These are phyloP conservation scores for Recurvirostra avosetta DNA, from an alignment of 2,113 vertebrate genomes.

Conservation along the genomic window DNA sequence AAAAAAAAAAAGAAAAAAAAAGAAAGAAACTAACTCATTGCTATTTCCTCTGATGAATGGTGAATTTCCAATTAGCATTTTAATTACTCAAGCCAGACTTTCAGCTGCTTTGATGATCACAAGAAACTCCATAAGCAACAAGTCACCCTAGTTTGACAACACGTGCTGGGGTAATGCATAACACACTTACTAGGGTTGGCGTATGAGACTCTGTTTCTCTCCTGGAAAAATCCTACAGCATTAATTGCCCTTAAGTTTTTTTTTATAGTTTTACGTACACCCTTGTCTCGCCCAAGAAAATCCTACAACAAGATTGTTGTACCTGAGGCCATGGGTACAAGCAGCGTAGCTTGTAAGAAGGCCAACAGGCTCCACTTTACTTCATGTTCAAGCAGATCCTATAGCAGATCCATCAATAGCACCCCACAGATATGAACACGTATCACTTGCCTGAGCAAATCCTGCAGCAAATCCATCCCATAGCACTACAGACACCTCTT, in stretches of 20 bases:
- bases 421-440: background rate
- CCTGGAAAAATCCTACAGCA: background rate
- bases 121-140: conserved; percentile 51
- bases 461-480: background rate
- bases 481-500: background rate
- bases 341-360: background rate
- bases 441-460: background rate
- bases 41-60: conserved; percentile 68
- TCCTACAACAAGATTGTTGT: background rate
- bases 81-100: conserved; percentile 73
- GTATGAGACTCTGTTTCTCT: background rate
- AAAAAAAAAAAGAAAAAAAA: background rate
- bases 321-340: background rate
- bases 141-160: conserved; percentile 27
- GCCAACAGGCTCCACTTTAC: background rate
- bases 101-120: conserved; percentile 63
- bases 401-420: background rate
- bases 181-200: background rate
- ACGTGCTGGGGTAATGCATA: background rate
- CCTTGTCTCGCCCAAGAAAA: background rate
- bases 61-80: conserved; percentile 78
- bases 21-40: conserved; percentile 44
- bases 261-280: background rate
- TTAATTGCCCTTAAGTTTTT: background rate
- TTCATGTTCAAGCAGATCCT: background rate